phyloP scores from a whole-genome alignment of 2,113 vertebrate genomes.

The Labeo catla region DNA sequence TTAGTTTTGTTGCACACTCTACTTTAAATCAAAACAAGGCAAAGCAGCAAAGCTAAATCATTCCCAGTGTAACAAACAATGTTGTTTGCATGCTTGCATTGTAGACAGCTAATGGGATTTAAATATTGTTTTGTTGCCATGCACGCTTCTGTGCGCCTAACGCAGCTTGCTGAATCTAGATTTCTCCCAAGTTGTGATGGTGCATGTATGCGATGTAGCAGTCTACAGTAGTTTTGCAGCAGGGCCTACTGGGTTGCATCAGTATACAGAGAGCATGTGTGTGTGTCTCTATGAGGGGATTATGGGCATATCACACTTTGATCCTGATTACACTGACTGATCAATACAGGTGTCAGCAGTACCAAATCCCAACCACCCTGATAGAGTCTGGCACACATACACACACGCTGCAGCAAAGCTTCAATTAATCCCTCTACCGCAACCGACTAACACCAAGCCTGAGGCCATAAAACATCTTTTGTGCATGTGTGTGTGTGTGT shows the following conservation, averaged over 20 bases:
- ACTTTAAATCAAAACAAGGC: neutral
- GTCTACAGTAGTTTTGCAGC: neutral
- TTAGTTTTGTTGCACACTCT: neutral
- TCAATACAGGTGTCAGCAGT: slow-evolving; percentile 48
- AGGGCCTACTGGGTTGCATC: neutral
- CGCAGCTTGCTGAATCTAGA: neutral
- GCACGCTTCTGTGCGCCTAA: neutral
- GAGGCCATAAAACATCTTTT: slow-evolving; percentile 25
- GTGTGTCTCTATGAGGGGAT: slow-evolving; percentile 21
- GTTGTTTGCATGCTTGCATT: neutral
- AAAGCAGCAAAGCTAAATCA: neutral
- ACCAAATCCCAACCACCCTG: slow-evolving; percentile 38
- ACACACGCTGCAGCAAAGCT: slow-evolving; percentile 28
- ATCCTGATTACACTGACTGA: slow-evolving; percentile 47
- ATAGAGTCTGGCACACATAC: slow-evolving; percentile 21
- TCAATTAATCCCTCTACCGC: slow-evolving; percentile 24
- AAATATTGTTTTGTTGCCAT: neutral
- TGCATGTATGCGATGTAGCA: neutral
- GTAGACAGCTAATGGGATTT: neutral
- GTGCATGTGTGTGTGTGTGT: neutral
- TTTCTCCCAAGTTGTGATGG: neutral
- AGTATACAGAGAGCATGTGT: neutral
- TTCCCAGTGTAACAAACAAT: neutral
- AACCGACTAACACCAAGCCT: slow-evolving; percentile 15
- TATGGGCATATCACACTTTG: slow-evolving; percentile 49